phyloP scores from a whole-genome alignment of 2,797 vertebrate species.

The Oreortyx pictus region DNA sequence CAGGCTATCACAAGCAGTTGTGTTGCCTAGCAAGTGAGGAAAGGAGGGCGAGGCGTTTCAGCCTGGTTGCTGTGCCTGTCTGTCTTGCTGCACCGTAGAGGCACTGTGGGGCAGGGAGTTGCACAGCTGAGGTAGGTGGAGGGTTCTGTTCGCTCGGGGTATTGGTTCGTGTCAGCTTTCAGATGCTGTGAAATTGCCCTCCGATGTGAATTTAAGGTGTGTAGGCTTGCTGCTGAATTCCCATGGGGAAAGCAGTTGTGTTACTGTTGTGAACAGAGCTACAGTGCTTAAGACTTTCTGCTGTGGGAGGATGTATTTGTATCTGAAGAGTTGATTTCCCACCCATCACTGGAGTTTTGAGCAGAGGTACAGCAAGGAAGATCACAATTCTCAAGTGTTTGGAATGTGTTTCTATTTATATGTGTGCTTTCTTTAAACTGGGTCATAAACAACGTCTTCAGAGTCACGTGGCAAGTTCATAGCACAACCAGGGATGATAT shows the following conservation, averaged over 20 bases:
- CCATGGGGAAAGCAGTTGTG: rapidly evolving
- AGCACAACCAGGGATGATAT: background rate
- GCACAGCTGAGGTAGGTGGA: rapidly evolving
- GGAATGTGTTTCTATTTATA: background rate
- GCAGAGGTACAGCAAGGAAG: background rate
- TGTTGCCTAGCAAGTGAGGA: background rate
- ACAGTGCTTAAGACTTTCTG: background rate
- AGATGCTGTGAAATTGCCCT: background rate
- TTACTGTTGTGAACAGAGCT: background rate
- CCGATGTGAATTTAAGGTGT: rapidly evolving
- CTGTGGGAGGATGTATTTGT: rapidly evolving
- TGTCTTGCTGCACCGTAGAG: background rate
- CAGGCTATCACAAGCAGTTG: rapidly evolving
- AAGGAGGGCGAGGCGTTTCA: background rate
- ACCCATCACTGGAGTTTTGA: rapidly evolving
- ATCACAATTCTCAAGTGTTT: background rate
- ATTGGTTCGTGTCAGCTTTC: background rate
- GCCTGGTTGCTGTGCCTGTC: rapidly evolving
- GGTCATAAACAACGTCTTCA: background rate
- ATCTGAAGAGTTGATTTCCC: background rate
- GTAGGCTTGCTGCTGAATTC: background rate
- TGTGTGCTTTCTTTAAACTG: background rate
- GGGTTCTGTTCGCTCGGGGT: rapidly evolving
- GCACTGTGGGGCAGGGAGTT: background rate
- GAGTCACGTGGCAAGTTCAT: rapidly evolving